Conservation (phyloP, 2,113 vertebrate genomes). For the Microcebus griseorufus region DNA sequence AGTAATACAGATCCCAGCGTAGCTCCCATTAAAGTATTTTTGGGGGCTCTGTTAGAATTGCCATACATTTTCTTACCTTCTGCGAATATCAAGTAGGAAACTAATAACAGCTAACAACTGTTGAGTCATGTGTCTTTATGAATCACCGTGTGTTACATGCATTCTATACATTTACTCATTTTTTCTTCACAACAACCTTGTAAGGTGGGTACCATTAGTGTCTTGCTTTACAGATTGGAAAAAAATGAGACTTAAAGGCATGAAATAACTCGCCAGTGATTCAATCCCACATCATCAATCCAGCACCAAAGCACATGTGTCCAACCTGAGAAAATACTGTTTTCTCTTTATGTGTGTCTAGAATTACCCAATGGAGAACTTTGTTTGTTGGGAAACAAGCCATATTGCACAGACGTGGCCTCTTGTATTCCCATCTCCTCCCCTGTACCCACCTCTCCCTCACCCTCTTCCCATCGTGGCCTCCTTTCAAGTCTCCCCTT, state of each 20-base stretch:
- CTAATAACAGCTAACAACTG: background rate
- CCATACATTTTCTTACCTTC: background rate
- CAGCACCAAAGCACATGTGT: too few species aligned
- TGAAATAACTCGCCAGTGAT: background rate
- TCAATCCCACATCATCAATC: fast-evolving
- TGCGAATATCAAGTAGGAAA: background rate
- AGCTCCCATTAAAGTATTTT: background rate
- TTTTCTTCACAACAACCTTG: background rate
- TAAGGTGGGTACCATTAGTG: background rate
- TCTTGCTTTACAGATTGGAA: background rate
- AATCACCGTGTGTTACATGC: fast-evolving
- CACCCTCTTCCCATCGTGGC: background rate
- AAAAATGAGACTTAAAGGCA: background rate
- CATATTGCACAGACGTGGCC: fast-evolving
- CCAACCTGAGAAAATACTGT: fast-evolving
- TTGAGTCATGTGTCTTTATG: background rate
- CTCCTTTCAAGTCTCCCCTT: slow-evolving; percentile 75
- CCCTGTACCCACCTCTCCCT: background rate
- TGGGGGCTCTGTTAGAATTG: background rate
- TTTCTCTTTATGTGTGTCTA: background rate
- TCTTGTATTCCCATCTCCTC: background rate
- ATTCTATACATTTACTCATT: background rate
- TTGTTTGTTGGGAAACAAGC: background rate
- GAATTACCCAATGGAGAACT: background rate
- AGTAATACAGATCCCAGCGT: background rate